These are phyloP conservation scores for Chymomyza costata DNA, from an alignment of 1,140 invertebrate species.

Conservation along the genomic window DNA sequence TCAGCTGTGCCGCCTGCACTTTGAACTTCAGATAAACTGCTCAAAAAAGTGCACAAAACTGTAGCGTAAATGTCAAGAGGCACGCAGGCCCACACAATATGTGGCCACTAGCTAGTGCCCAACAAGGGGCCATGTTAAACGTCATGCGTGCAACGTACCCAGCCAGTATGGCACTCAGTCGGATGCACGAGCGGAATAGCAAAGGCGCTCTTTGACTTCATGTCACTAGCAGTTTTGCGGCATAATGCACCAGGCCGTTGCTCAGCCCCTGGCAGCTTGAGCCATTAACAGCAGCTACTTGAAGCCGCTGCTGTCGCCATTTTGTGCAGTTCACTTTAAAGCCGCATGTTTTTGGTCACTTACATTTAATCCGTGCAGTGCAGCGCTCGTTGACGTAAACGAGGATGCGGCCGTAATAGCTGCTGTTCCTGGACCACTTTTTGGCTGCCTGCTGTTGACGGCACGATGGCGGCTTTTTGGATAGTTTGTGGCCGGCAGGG, in stretches of 20 bases:
- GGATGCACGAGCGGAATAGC: too few relatives aligned
- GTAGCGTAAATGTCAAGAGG: conserved; percentile 53
- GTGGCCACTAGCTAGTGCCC: too few relatives aligned
- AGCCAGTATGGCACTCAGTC: too few relatives aligned
- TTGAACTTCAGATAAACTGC: conserved; percentile 26
- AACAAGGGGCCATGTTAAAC: too few relatives aligned
- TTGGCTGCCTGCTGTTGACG: conserved; percentile 3
- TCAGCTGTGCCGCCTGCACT: conserved; percentile 39
- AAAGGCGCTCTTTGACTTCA: too few relatives aligned
- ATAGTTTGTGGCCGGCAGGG: conserved; percentile 1
- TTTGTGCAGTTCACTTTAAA: conserved; percentile 16
- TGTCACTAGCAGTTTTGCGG: not conserved
- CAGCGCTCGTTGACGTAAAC: conserved; percentile 3
- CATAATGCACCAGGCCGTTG: too few relatives aligned
- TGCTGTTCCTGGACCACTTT: conserved; percentile 17
- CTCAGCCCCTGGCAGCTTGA: conserved; percentile 13
- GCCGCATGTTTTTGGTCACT: conserved; percentile 46
- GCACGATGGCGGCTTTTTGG: too few relatives aligned
- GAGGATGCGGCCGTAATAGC: conserved; percentile 6
- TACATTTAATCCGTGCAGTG: conserved; percentile 37
- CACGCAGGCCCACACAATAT: conserved; percentile 33
- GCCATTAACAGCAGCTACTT: not conserved
- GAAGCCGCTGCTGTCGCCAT: conserved; percentile 36
- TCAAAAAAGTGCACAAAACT: not conserved
- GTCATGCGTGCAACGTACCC: conserved; percentile 19